Evolutionary conservation across 2,797 vertebrate genomes (phyloP), one percentile per base, ranked within the genome.

Genomic region (Micropoecilia bifurca): DNA sequence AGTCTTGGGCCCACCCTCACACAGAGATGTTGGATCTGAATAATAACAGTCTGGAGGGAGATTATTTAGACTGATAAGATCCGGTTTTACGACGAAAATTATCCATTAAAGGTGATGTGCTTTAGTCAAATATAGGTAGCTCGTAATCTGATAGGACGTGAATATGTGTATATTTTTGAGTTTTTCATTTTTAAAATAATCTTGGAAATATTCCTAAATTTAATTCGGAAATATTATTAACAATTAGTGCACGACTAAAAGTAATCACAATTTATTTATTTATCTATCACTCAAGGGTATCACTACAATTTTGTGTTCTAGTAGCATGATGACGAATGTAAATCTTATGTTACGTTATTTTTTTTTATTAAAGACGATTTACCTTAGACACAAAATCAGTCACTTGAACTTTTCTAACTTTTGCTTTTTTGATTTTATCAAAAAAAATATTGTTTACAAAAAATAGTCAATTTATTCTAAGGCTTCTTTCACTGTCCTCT

Each of bases 1-100:
- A 79, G 68, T 79, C 4, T 83, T 69, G 13, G 5, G 81, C 78
- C 81, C 84, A 76, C 81, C 83, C n/a, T 87, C 74, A 61, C 79
- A 75, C 76, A 53, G 72, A 83, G 76, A 83, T 69, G 81, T 78
- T 77, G 36, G 78, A 77, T 84, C 30, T 43, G 77, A 79, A 82
- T 1, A 7, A 36, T 36, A 43, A 43, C 5, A n/a, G 22, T 6
- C 36, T n/a, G 22, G 39, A 43, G 39, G 41, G 39, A 69, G 69
- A 80, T 77, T 66, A 71, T 71, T 86, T 48, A 85, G 81, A 83
- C 84, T 79, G 80, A 83, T 83, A 80, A 57, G 25, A 57, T 57
- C n/a, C 13, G 1, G 55, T 57, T 57, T 57, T 57, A 57, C 1
- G 1, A 57, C 4, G n/a, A n/a, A 12, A 12, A 30, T 33, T 1